A percentile compares a stretch with the other conserved stretches of the same genome.
Conservation (phyloP, 1,140 invertebrate genomes). For the Calliopsis andreniformis region DNA sequence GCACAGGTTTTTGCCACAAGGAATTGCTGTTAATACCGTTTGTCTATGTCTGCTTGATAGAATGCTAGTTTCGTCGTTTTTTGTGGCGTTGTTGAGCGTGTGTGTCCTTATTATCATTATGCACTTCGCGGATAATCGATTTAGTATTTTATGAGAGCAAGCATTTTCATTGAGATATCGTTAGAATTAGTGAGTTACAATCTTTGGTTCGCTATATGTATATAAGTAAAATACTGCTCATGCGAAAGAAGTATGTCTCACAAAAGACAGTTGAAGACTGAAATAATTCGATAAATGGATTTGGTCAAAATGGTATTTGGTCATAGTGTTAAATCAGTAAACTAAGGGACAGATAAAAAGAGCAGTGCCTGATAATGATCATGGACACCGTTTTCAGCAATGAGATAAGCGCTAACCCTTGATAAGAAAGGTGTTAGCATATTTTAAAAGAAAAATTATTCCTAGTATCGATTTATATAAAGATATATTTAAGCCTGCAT, state of each 20-base stretch:
- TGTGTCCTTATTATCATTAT: neutral
- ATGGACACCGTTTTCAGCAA: neutral
- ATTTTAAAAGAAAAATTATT: neutral
- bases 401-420: slow-evolving; percentile 12
- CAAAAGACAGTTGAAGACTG: neutral
- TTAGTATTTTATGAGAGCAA: no score
- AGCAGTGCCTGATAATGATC: slow-evolving; percentile 24
- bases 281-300: neutral
- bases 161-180: no score
- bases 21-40: slow-evolving; percentile 19
- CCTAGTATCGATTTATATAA: no score
- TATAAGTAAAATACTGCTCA: neutral
- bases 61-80: neutral
- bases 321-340: neutral
- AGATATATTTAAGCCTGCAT: no score
- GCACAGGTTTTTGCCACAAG: neutral
- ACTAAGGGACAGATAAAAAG: slow-evolving; percentile 12
- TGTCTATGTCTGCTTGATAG: neutral
- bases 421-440: slow-evolving; percentile 1
- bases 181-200: no score
- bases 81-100: neutral
- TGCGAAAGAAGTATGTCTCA: neutral
- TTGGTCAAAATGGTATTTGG: neutral
- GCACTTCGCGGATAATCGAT: neutral
- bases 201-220: no score